Evolutionary conservation across 2,113 vertebrate species (phyloP), one percentile per base, ranked within the genome.

Genomic region (Rhabdornis inornatus): DNA sequence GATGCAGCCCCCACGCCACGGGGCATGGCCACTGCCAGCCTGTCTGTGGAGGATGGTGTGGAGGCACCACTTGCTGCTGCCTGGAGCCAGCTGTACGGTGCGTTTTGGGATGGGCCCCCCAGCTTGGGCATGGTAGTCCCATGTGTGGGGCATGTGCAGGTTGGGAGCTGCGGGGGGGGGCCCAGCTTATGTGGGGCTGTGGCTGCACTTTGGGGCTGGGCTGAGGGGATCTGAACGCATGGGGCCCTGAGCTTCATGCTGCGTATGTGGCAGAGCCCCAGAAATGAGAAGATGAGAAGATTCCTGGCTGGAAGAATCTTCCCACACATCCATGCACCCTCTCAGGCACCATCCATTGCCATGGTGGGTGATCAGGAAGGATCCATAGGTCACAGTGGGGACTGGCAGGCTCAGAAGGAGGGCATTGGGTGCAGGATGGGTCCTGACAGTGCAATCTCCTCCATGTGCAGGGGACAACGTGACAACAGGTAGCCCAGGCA

Each of bases 41-140:
- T 84, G 0, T 23, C 85, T 30, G 64, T 5, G 15, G 95, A 96
- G 49, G 93, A 85, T 2, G 47, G 56, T 2, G 25, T 79, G 93
- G 96, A 97, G 47, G 24, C 78, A 40, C 91, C 92, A 0, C 86
- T 87, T 1, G 10, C 65, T 0, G 35, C 86, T 40, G 83, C 84
- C 68, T 94, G 94, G 96, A 95, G 50, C 85, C 95, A 90, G 63
- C 37, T 74, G 25, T 72, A 96, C 0, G 92, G 96, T 96, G 59
- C 0, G 96, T 95, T 28, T 40, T 55, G 42, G 47, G 23, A n/a
- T 55, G 83, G 33, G 61, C 24, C 3, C 33, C 30, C 39, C 35
- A 25, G 13, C 21, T 18, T 47, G 61, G 65, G 52, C 74, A 45
- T 0, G 2, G 45, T 6, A 21, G 44, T 27, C 40, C 40, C 0